Evolutionary conservation across 2,113 vertebrate genomes (phyloP), one percentile per base, ranked within the genome.

Genomic region (Spea multiplicata): DNA sequence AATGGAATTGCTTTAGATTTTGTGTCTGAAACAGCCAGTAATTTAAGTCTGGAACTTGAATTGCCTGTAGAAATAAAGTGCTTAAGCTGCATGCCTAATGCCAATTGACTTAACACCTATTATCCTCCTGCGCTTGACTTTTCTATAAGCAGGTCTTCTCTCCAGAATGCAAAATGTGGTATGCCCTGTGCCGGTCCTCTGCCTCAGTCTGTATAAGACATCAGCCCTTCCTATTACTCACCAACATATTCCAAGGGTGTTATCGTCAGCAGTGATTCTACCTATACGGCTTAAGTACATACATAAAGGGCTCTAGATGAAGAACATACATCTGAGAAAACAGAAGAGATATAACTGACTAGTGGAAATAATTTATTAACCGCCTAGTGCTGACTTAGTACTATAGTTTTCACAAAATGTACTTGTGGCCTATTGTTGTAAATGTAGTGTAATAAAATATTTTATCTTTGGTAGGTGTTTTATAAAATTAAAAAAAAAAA

Each of bases 41-140:
- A 80, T 80, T 80, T 44, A 49, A 73, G 71, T 57, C 44, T 80
- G 50, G 77, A 13, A 55, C 49, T 57, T 62, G 14, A 44, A 80
- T 73, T 55, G 64, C 62, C 62, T 59, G 44, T 50, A 72, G 84
- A 72, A 83, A 82, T 76, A 86, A 76, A 76, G 82, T 71, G 13
- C 77, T 81, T 82, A 52, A 80, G 64, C 52, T 64, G 45, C 45
- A 82, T 74, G 77, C 49, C 76, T 73, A 74, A 44, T 77, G 61
- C 70, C 76, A 79, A 17, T 73, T 79, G 76, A 79, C 61, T 66
- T 73, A 13, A 72, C 69, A 73, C 61, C 69, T 79, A 79, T 79
- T 72, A 66, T 50, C 59, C 30, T 66, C 5, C 5, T 72, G 59
- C 76, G 17, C 69, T n/a, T 66, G 46, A 48, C 50, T 12, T 78